Percentiles rank a stretch among this genome's conserved stretches.
Evolutionary conservation across 2,113 vertebrate species (phyloP).

Genomic region (Rhabdomys dilectus): DNA sequence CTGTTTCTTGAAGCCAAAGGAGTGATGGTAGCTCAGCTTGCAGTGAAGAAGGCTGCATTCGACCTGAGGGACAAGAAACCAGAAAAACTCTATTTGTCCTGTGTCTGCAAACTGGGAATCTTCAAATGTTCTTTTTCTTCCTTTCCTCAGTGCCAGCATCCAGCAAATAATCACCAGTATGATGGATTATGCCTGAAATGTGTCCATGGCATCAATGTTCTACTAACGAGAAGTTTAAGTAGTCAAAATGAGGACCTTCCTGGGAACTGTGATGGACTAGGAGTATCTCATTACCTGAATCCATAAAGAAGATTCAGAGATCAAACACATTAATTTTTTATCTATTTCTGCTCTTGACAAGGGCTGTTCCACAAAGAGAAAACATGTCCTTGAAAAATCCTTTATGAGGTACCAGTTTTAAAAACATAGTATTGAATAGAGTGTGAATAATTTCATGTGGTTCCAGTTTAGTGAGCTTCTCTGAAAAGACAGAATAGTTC

Average conservation of each 20-base stretch:
- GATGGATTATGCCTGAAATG: background rate
- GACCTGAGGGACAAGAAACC: background rate
- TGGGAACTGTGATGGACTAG: background rate
- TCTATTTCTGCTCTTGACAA: constrained; percentile 93
- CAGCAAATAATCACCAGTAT: too few species aligned
- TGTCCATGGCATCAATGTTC: background rate
- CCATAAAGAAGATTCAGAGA: background rate
- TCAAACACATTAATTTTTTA: background rate
- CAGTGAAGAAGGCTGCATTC: background rate
- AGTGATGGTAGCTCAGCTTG: accelerated
- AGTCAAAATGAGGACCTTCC: background rate
- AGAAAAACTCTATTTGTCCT: background rate
- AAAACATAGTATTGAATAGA: constrained; percentile 97
- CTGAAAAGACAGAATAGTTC: background rate
- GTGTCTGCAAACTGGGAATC: accelerated
- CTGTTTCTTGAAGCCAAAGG: background rate
- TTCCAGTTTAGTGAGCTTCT: background rate
- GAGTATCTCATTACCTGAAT: background rate
- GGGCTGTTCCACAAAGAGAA: constrained; percentile 97
- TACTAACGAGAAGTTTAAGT: background rate
- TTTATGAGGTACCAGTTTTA: constrained; percentile 95
- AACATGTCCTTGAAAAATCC: constrained; percentile 94
- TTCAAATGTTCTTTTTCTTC: background rate
- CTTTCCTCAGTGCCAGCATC: too few species aligned
- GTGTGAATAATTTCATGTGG: background rate